Conservation (phyloP, 1,140 invertebrate species). For the Drosophila lacertosa region DNA sequence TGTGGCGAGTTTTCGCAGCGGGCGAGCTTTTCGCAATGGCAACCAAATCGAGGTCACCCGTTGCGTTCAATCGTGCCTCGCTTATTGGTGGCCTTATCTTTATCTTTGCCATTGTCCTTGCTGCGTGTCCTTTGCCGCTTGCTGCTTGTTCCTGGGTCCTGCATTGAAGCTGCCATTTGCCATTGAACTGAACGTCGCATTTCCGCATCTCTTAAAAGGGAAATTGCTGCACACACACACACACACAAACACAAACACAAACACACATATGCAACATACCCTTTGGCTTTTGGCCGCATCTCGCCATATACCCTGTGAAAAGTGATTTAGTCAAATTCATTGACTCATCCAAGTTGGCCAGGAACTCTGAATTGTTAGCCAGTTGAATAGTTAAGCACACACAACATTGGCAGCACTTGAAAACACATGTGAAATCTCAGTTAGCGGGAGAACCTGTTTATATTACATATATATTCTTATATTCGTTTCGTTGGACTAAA, state of each 20-base stretch:
- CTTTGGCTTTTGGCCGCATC: too few relatives aligned
- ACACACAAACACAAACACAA: not conserved
- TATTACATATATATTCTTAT: too few relatives aligned
- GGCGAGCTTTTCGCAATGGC: conserved; percentile 19
- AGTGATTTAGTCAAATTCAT: too few relatives aligned
- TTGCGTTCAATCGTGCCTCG: conserved; percentile 46
- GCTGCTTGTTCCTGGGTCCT: not conserved
- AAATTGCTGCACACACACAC: conserved; percentile 27
- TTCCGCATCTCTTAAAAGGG: conserved; percentile 39
- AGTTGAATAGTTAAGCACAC: too few relatives aligned
- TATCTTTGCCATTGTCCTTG: conserved; percentile 30
- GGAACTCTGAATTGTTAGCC: too few relatives aligned
- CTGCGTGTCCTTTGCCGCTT: not conserved
- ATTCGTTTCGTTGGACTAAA: too few relatives aligned
- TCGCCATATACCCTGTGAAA: conserved; percentile 3
- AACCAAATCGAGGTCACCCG: conserved; percentile 45
- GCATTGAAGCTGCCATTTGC: conserved; percentile 10
- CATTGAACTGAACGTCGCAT: conserved; percentile 21
- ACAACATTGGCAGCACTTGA: too few relatives aligned
- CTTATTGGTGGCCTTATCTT: conserved; percentile 39
- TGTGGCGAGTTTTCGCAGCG: conserved; percentile 16
- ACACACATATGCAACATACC: not conserved
- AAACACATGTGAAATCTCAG: too few relatives aligned
- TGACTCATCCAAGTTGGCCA: too few relatives aligned
- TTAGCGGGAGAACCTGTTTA: too few relatives aligned